Conservation (phyloP, 2,113 vertebrate species). For the Corythoichthys haematopterus region DNA sequence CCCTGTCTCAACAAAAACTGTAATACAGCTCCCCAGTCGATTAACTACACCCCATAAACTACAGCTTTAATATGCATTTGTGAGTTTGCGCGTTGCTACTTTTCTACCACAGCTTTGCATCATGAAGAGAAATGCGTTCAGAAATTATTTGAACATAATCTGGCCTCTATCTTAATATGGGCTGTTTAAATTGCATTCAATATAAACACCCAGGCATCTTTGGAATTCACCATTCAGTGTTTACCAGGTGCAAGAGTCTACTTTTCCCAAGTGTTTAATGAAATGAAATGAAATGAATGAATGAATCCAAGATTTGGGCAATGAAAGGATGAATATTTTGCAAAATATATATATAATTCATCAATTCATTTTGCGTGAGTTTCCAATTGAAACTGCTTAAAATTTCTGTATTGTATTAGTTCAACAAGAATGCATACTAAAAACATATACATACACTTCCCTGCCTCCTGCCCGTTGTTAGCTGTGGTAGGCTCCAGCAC, state of each 20-base stretch:
- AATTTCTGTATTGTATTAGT: neutral
- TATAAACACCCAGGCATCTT: neutral
- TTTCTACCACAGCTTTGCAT: neutral
- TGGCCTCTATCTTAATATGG: neutral
- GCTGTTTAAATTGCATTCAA: neutral
- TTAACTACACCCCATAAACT: neutral
- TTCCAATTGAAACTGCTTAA: neutral
- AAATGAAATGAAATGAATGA: too few relatives aligned
- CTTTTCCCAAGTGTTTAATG: neutral
- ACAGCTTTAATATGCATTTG: neutral
- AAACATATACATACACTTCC: neutral
- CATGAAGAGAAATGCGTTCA: neutral
- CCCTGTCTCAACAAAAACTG: conserved; percentile 32
- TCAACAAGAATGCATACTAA: neutral
- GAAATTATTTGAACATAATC: neutral
- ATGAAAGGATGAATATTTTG: too few relatives aligned
- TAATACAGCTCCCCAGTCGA: neutral
- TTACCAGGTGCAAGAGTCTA: neutral
- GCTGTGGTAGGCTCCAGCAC: too few relatives aligned
- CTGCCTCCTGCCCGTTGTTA: too few relatives aligned
- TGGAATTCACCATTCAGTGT: neutral
- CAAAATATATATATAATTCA: too few relatives aligned
- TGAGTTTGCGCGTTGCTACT: neutral
- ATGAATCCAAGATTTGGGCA: too few relatives aligned
- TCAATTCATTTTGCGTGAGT: neutral